A percentile compares a stretch with the other conserved stretches of the same genome.
Evolutionary conservation across 2,797 vertebrate species (phyloP).

Genomic region (Phyllotis vaccarum): DNA sequence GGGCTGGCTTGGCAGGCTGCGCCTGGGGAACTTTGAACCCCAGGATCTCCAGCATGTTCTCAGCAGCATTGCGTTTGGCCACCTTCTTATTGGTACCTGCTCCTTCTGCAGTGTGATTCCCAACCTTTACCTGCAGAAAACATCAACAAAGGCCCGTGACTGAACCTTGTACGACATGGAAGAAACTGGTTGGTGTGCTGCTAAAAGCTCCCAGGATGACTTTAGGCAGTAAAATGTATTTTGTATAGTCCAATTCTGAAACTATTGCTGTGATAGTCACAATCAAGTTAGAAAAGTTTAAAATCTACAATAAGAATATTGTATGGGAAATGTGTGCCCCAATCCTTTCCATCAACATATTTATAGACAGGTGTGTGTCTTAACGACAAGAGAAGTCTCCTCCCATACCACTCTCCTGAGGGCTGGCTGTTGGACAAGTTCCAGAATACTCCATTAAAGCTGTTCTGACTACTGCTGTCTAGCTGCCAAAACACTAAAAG

Average conservation of each 20-base stretch:
- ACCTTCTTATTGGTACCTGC: slow-evolving; percentile 99
- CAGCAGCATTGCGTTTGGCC: slow-evolving; percentile 98
- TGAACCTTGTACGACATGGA: not conserved
- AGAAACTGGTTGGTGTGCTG: not conserved
- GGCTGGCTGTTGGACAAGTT: not conserved
- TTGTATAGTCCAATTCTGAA: not conserved
- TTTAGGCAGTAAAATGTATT: not conserved
- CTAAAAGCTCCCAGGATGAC: not conserved
- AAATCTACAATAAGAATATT: not conserved
- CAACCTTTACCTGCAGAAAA: slow-evolving; percentile 93
- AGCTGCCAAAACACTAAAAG: not conserved
- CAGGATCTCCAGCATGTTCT: slow-evolving; percentile 98
- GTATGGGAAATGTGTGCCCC: not conserved
- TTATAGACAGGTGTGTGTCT: not conserved
- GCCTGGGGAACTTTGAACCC: slow-evolving; percentile 98
- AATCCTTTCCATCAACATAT: not conserved
- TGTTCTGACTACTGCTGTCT: not conserved
- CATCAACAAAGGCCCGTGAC: slow-evolving; percentile 17
- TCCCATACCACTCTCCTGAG: too few relatives aligned
- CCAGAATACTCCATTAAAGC: not conserved
- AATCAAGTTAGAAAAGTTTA: not conserved
- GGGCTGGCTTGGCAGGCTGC: slow-evolving; percentile 96
- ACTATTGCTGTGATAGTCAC: not conserved
- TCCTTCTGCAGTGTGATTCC: slow-evolving; percentile 95
- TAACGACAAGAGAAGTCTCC: too few relatives aligned